Conservation (phyloP, 2,797 vertebrate genomes). For the Micromesistius poutassou region DNA sequence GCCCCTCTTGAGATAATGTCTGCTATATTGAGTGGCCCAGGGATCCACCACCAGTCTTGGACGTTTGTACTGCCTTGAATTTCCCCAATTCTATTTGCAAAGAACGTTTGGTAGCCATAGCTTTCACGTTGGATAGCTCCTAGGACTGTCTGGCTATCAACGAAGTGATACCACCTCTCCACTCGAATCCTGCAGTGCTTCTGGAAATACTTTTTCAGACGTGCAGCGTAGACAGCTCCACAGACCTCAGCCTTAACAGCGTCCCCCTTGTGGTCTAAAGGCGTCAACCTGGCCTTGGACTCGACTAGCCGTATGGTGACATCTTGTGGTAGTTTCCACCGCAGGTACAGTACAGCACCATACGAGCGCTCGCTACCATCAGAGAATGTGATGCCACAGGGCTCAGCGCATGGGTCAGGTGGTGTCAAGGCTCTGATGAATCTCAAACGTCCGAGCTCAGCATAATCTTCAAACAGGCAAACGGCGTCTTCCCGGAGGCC, state of each 20-base stretch:
- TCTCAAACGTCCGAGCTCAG: too few relatives aligned
- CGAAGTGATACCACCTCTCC: slow-evolving; percentile 7
- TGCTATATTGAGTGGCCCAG: too few relatives aligned
- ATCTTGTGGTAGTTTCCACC: background rate
- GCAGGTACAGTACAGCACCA: slow-evolving; percentile 15
- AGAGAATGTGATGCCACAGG: slow-evolving; percentile 7
- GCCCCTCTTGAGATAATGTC: too few relatives aligned
- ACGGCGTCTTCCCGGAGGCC: too few relatives aligned
- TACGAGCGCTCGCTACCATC: slow-evolving; percentile 20
- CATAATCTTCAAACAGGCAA: too few relatives aligned
- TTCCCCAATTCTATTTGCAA: too few relatives aligned
- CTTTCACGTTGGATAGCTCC: slow-evolving; percentile 23
- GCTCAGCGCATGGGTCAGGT: too few relatives aligned
- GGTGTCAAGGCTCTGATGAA: too few relatives aligned
- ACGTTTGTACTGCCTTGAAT: too few relatives aligned
- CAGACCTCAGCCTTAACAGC: slow-evolving; percentile 26
- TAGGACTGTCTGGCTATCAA: slow-evolving; percentile 27
- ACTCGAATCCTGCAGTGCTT: slow-evolving; percentile 15
- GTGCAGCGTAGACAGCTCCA: slow-evolving; percentile 14
- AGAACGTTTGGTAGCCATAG: too few relatives aligned
- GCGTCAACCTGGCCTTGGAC: slow-evolving; percentile 14
- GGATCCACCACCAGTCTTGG: too few relatives aligned
- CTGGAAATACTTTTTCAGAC: slow-evolving; percentile 14
- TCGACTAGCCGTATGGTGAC: background rate
- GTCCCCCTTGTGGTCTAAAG: slow-evolving; percentile 13